Conservation (phyloP, 2,113 vertebrate species). For the Corythornis vintsioides region DNA sequence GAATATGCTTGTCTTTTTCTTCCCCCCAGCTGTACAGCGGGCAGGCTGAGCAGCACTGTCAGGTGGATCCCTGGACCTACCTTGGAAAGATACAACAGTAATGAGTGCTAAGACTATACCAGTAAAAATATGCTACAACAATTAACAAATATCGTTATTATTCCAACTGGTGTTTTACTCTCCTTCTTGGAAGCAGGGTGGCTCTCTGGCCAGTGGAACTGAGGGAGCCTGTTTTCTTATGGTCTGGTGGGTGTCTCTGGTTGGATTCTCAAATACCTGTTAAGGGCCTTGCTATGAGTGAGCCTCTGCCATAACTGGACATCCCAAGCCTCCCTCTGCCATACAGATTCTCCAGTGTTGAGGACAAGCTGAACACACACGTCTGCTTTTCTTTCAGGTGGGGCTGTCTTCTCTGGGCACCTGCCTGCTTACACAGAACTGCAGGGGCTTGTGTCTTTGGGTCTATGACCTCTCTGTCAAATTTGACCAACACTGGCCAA, state of each 20-base stretch:
- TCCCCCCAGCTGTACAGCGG: constrained; percentile 23
- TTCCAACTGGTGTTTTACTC: neutral
- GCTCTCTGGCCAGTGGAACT: neutral
- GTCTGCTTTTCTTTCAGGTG: neutral
- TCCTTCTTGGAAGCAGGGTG: neutral
- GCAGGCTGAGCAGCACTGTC: constrained; percentile 59
- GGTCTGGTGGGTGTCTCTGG: neutral
- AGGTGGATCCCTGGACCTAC: constrained; percentile 57
- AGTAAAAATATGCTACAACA: neutral
- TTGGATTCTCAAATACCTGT: neutral
- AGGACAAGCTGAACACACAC: neutral
- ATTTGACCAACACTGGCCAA: neutral
- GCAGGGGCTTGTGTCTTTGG: neutral
- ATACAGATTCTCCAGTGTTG: rapidly evolving
- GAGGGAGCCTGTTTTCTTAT: neutral
- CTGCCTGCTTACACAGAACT: neutral
- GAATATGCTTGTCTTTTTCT: constrained; percentile 76
- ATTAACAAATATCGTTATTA: neutral
- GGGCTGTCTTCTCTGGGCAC: neutral
- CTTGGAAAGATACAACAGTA: neutral
- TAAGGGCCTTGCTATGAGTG: neutral
- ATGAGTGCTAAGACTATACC: neutral
- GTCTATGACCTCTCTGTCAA: neutral
- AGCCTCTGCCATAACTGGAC: neutral
- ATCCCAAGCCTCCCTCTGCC: neutral